Evolutionary conservation across 1,140 invertebrate species (phyloP).

Genomic region (Bursaphelenchus mucronatus): DNA sequence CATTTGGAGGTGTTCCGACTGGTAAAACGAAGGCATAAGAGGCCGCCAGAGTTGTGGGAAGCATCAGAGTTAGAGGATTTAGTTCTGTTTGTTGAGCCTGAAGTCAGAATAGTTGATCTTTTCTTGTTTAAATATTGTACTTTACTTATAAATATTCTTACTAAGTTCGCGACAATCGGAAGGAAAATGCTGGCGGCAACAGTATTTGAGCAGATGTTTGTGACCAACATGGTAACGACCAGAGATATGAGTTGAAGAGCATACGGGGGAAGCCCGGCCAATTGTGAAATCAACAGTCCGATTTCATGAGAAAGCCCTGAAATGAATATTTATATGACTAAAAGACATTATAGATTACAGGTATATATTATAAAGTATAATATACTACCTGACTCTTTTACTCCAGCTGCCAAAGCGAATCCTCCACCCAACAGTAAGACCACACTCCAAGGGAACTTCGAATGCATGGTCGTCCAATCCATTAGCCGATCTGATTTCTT

Average conservation of each 20-base stretch:
- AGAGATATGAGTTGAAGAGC: conserved; percentile 32
- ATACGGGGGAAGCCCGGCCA: conserved; percentile 24
- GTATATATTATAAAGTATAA: too few species aligned
- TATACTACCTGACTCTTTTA: conserved; percentile 27
- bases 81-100: conserved; percentile 54
- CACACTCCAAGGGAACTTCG: conserved; percentile 41
- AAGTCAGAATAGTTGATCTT: conserved; percentile 1
- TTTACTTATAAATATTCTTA: conserved; percentile 2
- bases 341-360: too few species aligned
- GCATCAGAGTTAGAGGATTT: conserved; percentile 64
- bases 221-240: conserved; percentile 31
- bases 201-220: conserved; percentile 40
- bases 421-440: conserved; percentile 39
- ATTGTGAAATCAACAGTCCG: conserved; percentile 15
- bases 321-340: too few species aligned
- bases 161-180: conserved; percentile 37
- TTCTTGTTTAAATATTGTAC: background rate
- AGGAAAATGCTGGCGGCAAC: conserved; percentile 39
- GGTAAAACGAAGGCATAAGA: conserved; percentile 68
- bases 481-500: conserved; percentile 32
- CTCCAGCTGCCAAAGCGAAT: conserved; percentile 37
- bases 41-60: conserved; percentile 61
- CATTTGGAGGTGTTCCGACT: conserved; percentile 80
- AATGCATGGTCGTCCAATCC: conserved; percentile 49
- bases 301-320: conserved; percentile 26